Base-by-base conservation (phyloP, 2,888 invertebrate genomes). In the Ophion ellenae region DNA sequence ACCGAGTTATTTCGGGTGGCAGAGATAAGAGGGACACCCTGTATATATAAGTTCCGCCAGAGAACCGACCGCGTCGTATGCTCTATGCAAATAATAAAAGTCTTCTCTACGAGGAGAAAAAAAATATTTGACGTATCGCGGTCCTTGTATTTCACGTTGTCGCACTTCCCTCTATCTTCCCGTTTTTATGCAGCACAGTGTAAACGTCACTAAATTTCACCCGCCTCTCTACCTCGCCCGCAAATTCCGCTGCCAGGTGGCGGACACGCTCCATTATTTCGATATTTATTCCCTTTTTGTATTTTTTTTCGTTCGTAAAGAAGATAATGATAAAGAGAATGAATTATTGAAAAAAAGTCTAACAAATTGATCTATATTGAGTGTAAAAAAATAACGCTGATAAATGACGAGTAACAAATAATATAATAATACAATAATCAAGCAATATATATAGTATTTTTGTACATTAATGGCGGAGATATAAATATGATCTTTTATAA, bases 81-180 rank as follows among this genome's bases (percentile, higher is more conserved):
- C 59, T 77, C 64, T 45, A 28, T 9, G 63, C 24, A 53, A 77
- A 77, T 63, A 78, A 73, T 36, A 76, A 75, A 66, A 32, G 32
- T 32, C 32, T 32, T 81, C 76, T 53, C 53, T 40, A 40, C 40
- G 40, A 53, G 17, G 17, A 53, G 17, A 85, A 84, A 61, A 69
- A 82, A 82, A 5, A 69, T 85, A 80, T 83, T 73, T 77, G 45
- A 74, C 77, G 74, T 73, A 59, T 20, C 73, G 24, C 64, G 45
- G 63, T 57, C 75, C 14, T 36, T 67, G 63, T 78, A 45, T 59
- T 64, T 64, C 63, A 57, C 36, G 28, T 66, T 80, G 36, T 73
- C 40, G 9, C 78, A 14, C n/a, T 53, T n/a, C 57, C n/a, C 47
- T 14, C 14, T 47, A 14, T 71, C 71, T 64, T 47, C 4, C 36